phyloP scores from a whole-genome alignment of 2,797 vertebrate species.

The Gallinago stenura region DNA sequence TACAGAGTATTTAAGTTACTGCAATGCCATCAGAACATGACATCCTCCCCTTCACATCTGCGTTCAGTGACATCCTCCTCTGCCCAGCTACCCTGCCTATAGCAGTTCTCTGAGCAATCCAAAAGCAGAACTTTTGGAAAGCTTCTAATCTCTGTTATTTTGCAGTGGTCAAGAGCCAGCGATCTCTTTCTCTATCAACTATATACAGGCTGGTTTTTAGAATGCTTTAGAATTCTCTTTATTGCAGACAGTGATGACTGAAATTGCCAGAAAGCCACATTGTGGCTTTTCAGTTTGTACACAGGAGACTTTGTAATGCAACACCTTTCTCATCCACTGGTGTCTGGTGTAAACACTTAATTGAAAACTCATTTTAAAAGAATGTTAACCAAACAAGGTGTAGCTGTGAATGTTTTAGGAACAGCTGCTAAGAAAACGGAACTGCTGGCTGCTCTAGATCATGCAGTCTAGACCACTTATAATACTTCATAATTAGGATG shows the following conservation, averaged over 20 bases:
- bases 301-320: not conserved
- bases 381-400: conserved; percentile 40
- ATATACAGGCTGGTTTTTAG: conserved; percentile 50
- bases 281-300: conserved; percentile 5
- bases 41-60: not conserved
- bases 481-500: conserved; percentile 57
- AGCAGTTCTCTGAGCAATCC: not conserved
- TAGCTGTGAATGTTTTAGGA: not conserved
- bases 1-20: conserved; percentile 23
- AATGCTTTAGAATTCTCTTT: conserved; percentile 33
- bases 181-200: not conserved
- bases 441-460: conserved; percentile 44
- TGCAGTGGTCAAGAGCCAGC: not conserved
- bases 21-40: not conserved
- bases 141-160: not conserved
- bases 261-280: conserved; percentile 5
- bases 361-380: conserved; percentile 36
- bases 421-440: conserved; percentile 45
- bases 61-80: not conserved
- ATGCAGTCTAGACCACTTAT: conserved; percentile 65
- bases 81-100: not conserved
- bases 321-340: conserved; percentile 11
- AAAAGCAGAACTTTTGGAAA: not conserved
- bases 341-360: conserved; percentile 46
- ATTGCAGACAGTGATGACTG: conserved; percentile 35